Base-by-base conservation (phyloP, 2,888 invertebrate species). In the Polylopha cassiicola region DNA sequence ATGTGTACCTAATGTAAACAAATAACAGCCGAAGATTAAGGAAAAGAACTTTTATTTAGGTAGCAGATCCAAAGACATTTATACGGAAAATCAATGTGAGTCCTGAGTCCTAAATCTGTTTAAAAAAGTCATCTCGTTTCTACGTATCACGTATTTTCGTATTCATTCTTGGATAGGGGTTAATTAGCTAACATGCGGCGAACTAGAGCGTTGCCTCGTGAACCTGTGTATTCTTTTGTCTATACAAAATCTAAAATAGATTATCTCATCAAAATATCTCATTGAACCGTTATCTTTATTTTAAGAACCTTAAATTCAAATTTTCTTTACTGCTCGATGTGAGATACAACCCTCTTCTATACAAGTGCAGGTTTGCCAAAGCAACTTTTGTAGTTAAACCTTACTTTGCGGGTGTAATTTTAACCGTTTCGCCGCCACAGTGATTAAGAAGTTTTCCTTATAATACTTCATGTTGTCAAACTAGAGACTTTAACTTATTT, bases 361-460 rank as follows among this genome's bases (percentile, higher is more conserved):
- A n/a, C n/a, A n/a, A n/a, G n/a, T n/a, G n/a, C n/a, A n/a, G n/a
- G n/a, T n/a, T n/a, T n/a, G n/a, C n/a, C n/a, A 9, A 37, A 37
- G 21, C 37, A 16, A 37, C 20, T 29, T 37, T 37, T 37, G 29
- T 18, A 13, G 22, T 30, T 37, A 37, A 37, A 37, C 28, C 29
- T 23, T 13, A 29, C 37, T 37, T 29, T 30, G 37, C 29, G 22
- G 29, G 37, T 29, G 28, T 17, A 21, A 37, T 28, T 28, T 37
- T 37, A 29, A 37, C 29, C 17, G 28, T 17, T 29, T 22, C 21
- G 23, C 22, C 22, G 29, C 16, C 21, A 28, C 20, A 23, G 22
- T 22, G 13, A 37, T 37, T 37, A 29, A 37, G 13, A 37, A 29
- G 37, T 37, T 37, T 29, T 22, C 31, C 22, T 32, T 22, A 15